These are phyloP conservation scores for Tiliacea citrago DNA, from an alignment of 2,888 invertebrate species.

Conservation along the genomic window DNA sequence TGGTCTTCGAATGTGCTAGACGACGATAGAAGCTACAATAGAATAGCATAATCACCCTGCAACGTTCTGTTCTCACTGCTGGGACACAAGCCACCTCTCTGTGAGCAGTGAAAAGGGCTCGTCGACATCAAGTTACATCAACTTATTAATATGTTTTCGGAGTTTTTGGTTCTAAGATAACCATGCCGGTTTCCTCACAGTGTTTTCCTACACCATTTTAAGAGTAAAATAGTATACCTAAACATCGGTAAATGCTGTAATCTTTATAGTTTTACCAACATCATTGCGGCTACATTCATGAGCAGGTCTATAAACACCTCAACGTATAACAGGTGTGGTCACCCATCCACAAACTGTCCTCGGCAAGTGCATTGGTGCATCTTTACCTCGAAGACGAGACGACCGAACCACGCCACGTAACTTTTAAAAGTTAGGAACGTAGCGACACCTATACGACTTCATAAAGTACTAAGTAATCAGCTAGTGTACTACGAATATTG, in stretches of 20 bases:
- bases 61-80: not conserved
- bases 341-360: not conserved
- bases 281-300: not conserved
- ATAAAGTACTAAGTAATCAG: constrained; percentile 20
- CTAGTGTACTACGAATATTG: constrained; percentile 10
- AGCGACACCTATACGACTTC: constrained; percentile 19
- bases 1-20: too few species aligned
- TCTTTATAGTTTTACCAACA: not conserved
- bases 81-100: too few species aligned
- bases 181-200: too few species aligned
- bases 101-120: too few species aligned
- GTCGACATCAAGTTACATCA: too few species aligned
- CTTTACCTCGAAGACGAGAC: not conserved
- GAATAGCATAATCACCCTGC: not conserved
- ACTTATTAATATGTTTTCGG: too few species aligned
- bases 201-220: too few species aligned
- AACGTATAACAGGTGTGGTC: not conserved
- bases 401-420: not conserved
- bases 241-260: not conserved
- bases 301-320: not conserved
- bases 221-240: too few species aligned
- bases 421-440: not conserved
- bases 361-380: not conserved
- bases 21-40: too few species aligned
- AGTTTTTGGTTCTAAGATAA: too few species aligned